Evolutionary conservation across 2,113 vertebrate species (phyloP).

Genomic region (Boleophthalmus pectinirostris): DNA sequence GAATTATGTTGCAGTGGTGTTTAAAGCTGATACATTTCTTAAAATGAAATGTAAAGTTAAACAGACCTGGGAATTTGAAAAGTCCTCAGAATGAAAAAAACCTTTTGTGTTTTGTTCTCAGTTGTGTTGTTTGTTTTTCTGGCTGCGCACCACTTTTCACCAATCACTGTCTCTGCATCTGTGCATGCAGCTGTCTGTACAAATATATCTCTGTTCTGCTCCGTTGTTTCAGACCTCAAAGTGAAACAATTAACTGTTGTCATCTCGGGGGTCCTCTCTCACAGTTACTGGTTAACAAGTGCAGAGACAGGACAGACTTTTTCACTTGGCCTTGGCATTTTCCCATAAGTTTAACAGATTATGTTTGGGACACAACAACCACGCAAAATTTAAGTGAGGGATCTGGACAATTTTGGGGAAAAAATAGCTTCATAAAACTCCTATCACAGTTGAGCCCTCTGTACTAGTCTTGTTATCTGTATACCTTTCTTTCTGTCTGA

Average conservation of each 20-base stretch:
- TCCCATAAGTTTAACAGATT: background rate
- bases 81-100: background rate
- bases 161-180: constrained; percentile 18
- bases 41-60: background rate
- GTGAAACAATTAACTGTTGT: constrained; percentile 25
- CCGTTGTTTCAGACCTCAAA: constrained; percentile 15
- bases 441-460: constrained; percentile 63
- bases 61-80: background rate
- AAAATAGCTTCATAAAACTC: constrained; percentile 64
- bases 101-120: constrained; percentile 1
- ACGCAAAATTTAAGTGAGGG: constrained; percentile 21
- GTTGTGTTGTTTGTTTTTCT: constrained; percentile 27
- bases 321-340: constrained; percentile 50
- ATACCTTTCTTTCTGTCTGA: constrained; percentile 33
- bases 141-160: constrained; percentile 19
- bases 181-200: constrained; percentile 17
- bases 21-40: too few relatives aligned
- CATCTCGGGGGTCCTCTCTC: background rate
- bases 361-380: background rate
- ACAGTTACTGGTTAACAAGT: constrained; percentile 42
- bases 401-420: constrained; percentile 54
- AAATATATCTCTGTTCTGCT: constrained; percentile 5
- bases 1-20: too few relatives aligned
- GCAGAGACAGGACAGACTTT: constrained; percentile 56
- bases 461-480: constrained; percentile 28